Base-by-base conservation (phyloP, 2,113 vertebrate genomes). In the Crotalus horridus region DNA sequence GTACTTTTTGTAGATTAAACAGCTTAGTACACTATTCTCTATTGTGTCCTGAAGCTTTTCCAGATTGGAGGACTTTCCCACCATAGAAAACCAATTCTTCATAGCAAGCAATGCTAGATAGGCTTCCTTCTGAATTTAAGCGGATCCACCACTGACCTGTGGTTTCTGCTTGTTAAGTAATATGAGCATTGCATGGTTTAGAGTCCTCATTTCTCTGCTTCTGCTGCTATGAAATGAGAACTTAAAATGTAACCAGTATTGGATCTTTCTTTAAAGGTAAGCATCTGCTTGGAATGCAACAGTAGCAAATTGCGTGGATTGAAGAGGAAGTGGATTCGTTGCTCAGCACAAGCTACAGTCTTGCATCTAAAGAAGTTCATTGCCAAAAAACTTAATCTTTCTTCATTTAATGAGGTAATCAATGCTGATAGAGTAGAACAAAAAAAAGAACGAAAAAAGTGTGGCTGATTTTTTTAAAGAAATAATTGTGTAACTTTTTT, bases 331-430 rank as follows among this genome's bases (percentile, higher is more conserved):
- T 99, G 99, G 99, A 99, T 99, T 96, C 99, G 99, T 96, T 99
- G 99, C 94, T 99, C 99, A 8, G 99, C 99, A 92, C 99, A 99
- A 96, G 99, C 99, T 87, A 99, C 99, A 0, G 99, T 99, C 94
- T 98, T 99, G 90, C 99, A 99, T 96, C 98, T 99, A 92, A 99
- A 99, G 98, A 99, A 99, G 97, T 99, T 99, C 98, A 99, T 99
- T 97, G 99, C 99, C 97, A 99, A 99, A 98, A 99, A 99, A 97
- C 98, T 99, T 85, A 99, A 99, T 96, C 98, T 99, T 93, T 99
- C 99, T 93, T 99, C 99, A 59, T 99, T 99, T 97, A 99, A 99
- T 54, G 99, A 99, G 99, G 99, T 99, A 98, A 96, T 59, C 53
- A 29, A n/a, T 89, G 61, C 55, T 17, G 2, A 20, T 54, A 33